Evolutionary conservation across 2,113 vertebrate species (phyloP), one percentile per base, ranked within the genome.

Genomic region (Vireo altiloquus): DNA sequence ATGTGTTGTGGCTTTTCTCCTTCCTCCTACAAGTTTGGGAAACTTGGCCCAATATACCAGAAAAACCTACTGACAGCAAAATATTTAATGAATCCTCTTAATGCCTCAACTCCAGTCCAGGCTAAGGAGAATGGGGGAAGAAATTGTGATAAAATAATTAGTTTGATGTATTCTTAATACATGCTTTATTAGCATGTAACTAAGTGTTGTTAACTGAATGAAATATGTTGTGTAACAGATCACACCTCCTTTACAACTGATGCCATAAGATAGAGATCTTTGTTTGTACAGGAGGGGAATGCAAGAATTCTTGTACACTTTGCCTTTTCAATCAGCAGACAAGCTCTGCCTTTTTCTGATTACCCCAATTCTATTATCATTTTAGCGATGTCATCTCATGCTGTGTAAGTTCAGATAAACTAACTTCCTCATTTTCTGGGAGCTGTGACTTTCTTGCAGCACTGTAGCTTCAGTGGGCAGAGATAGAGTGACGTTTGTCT

Each of bases 151-250:
- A 78, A 89, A 91, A 91, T 59, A 53, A 75, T 91, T 76, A 33
- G 53, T 33, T 75, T 72, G 35, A 37, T 24, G 5, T 86, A 37
- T 66, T 79, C 42, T 68, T 92, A 86, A 80, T 61, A 28, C 27
- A 18, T n/a, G 33, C 74, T 87, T 94, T 91, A 94, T 91, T 94
- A 87, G 66, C 66, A 27, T 87, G 74, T 89, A 89, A 31, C 52
- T 87, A 66, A 92, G 47, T 53, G 60, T 82, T 91, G 33, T 87
- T 91, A 82, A 92, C 33, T 87, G 83, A 93, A 68, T 64, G 14
- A 89, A 92, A 75, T 60, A 7, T 2, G 4, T 61, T 87, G 89
- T 78, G 81, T 92, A 93, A 95, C 47, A 78, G 72, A 78, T 52
- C 9, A 56, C 74, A 33, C 63, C 65, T 94, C n/a, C 61, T 72